A percentile compares a stretch with the other conserved stretches of the same genome.
These are phyloP conservation scores for Caenorhabditis sulstoni DNA, from an alignment of 2,888 invertebrate species.

Conservation along the genomic window DNA sequence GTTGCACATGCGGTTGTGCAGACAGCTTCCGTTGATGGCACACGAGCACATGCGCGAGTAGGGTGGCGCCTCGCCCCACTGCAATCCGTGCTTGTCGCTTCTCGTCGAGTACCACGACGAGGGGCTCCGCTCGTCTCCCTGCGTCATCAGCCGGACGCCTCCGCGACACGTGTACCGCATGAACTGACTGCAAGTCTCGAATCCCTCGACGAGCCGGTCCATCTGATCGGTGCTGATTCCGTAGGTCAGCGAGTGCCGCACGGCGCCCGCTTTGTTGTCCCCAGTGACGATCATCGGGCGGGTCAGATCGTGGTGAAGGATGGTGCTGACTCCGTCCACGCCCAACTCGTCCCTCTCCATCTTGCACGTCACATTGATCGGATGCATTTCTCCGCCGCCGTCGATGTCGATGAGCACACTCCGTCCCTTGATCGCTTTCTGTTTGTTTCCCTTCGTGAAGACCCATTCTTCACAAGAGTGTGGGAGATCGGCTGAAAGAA, in stretches of 20 bases:
- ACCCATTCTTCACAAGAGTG: conserved; percentile 78
- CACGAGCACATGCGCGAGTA: conserved; percentile 78
- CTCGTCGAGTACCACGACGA: conserved; percentile 76
- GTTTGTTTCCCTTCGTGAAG: conserved; percentile 58
- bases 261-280: conserved; percentile 74
- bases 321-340: conserved; percentile 63
- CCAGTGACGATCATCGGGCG: conserved; percentile 75
- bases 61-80: conserved; percentile 79
- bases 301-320: conserved; percentile 66
- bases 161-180: conserved; percentile 77
- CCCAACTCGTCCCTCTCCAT: conserved; percentile 67
- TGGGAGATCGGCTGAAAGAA: conserved; percentile 70
- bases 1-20: conserved; percentile 75
- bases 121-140: conserved; percentile 75
- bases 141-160: conserved; percentile 76
- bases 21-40: conserved; percentile 77
- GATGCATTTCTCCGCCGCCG: conserved; percentile 74
- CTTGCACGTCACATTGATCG: conserved; percentile 73
- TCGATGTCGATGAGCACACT: conserved; percentile 78
- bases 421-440: conserved; percentile 54
- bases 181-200: conserved; percentile 75
- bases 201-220: conserved; percentile 77
- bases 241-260: conserved; percentile 73
- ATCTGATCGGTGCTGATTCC: conserved; percentile 69
- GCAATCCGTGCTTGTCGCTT: conserved; percentile 67